Evolutionary conservation across 2,888 invertebrate genomes (phyloP).

Genomic region (Drosophila cognata): DNA sequence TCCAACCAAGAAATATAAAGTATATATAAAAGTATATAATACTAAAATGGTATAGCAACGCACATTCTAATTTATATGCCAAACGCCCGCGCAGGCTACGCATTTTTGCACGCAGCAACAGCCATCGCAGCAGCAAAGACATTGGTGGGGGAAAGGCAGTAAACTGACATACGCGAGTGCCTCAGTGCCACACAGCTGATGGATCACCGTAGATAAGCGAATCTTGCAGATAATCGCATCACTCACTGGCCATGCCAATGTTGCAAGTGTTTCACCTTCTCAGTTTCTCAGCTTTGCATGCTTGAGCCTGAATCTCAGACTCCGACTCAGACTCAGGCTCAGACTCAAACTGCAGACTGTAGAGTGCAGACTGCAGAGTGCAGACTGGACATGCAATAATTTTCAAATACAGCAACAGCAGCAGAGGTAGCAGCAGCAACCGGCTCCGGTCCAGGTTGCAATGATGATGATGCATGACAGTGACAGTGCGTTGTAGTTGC

Average conservation of each 20-base stretch:
- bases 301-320: slow-evolving; percentile 39
- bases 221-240: slow-evolving; percentile 83
- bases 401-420: slow-evolving; percentile 74
- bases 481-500: slow-evolving; percentile 79
- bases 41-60: slow-evolving; percentile 38
- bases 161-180: slow-evolving; percentile 68
- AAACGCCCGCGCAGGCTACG: slow-evolving; percentile 78
- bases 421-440: slow-evolving; percentile 37
- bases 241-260: slow-evolving; percentile 77
- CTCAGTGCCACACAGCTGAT: slow-evolving; percentile 75
- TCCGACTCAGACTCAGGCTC: slow-evolving; percentile 3
- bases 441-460: slow-evolving; percentile 54
- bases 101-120: slow-evolving; percentile 74
- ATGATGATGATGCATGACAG: slow-evolving; percentile 80
- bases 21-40: slow-evolving; percentile 17
- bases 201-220: slow-evolving; percentile 84
- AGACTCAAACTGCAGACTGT: slow-evolving; percentile 39
- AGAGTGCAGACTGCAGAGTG: slow-evolving; percentile 32
- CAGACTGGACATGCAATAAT: slow-evolving; percentile 78
- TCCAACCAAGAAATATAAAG: slow-evolving; percentile 11
- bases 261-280: slow-evolving; percentile 70
- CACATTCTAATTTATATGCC: slow-evolving; percentile 79
- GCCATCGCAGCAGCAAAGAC: slow-evolving; percentile 2
- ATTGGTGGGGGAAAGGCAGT: slow-evolving; percentile 1
- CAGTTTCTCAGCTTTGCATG: slow-evolving; percentile 65